These are phyloP conservation scores for Bellardia bayeri DNA, from an alignment of 2,888 invertebrate species.

Conservation along the genomic window DNA sequence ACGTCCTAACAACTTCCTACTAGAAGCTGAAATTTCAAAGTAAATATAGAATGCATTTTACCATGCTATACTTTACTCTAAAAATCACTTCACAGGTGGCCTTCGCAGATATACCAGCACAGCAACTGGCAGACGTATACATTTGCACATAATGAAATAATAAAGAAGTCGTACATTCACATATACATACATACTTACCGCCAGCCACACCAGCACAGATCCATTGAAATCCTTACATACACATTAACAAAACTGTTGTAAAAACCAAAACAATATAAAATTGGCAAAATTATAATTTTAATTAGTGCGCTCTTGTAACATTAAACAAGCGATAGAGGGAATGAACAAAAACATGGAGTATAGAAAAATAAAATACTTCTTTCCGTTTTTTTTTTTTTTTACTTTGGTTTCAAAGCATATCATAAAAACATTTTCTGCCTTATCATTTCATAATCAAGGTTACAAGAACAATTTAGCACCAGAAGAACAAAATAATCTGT, in stretches of 20 bases:
- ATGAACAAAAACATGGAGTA: background rate
- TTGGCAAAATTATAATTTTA: conserved; percentile 66
- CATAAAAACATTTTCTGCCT: conserved; percentile 51
- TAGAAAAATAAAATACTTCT: background rate
- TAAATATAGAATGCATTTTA: too few relatives aligned
- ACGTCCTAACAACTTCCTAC: too few relatives aligned
- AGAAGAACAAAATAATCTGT: background rate
- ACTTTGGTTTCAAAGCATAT: conserved; percentile 23
- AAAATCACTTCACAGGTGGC: background rate
- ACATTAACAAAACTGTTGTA: conserved; percentile 9
- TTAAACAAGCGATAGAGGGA: conserved; percentile 21
- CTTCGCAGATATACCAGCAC: background rate
- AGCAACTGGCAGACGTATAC: conserved; percentile 4
- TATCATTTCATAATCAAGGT: conserved; percentile 59
- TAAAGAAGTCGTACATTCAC: background rate
- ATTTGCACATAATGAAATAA: conserved; percentile 11
- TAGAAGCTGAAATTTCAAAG: too few relatives aligned
- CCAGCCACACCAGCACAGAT: background rate
- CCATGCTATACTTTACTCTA: too few relatives aligned
- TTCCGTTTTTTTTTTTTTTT: background rate
- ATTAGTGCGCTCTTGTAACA: conserved; percentile 51
- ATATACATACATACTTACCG: background rate
- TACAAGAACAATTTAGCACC: conserved; percentile 7
- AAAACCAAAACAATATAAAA: conserved; percentile 27
- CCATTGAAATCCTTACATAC: background rate